phyloP scores from a whole-genome alignment of 2,888 invertebrate genomes.

The Sesia bembeciformis region DNA sequence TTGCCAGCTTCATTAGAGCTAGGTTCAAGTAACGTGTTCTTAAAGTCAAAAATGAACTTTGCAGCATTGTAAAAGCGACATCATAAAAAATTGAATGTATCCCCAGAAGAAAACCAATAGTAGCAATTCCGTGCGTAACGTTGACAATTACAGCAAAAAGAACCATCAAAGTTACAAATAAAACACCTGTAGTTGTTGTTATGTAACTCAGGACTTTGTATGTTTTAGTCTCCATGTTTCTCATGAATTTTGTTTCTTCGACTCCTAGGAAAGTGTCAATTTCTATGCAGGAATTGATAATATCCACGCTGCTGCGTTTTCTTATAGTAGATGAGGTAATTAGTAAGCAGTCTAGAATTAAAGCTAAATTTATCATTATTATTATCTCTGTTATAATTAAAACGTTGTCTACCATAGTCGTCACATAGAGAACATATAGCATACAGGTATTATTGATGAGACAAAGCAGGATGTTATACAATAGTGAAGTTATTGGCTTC shows the following conservation, averaged over 20 bases:
- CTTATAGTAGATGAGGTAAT: constrained; percentile 29
- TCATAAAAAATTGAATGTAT: neutral
- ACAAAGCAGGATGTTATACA: constrained; percentile 15
- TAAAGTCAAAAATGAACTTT: constrained; percentile 18
- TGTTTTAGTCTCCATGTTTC: constrained; percentile 19
- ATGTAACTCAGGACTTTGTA: constrained; percentile 11
- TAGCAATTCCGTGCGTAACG: too few relatives aligned
- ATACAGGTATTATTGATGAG: neutral
- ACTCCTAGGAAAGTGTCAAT: constrained; percentile 38
- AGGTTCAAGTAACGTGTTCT: constrained; percentile 43
- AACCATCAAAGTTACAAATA: neutral
- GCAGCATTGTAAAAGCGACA: neutral
- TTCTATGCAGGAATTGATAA: constrained; percentile 21
- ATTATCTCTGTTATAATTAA: constrained; percentile 28
- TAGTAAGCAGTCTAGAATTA: constrained; percentile 24
- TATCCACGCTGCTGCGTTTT: constrained; percentile 14
- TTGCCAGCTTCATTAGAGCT: constrained; percentile 34
- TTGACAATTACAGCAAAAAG: neutral
- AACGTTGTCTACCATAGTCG: constrained; percentile 15
- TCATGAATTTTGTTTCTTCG: constrained; percentile 42
- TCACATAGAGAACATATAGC: constrained; percentile 22
- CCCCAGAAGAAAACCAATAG: neutral
- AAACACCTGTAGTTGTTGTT: neutral
- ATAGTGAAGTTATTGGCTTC: constrained; percentile 15
- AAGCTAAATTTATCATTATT: constrained; percentile 21